Percentiles rank a stretch among this genome's conserved stretches.
phyloP scores from a whole-genome alignment of 2,888 invertebrate species.

The Tetragonisca angustula region DNA sequence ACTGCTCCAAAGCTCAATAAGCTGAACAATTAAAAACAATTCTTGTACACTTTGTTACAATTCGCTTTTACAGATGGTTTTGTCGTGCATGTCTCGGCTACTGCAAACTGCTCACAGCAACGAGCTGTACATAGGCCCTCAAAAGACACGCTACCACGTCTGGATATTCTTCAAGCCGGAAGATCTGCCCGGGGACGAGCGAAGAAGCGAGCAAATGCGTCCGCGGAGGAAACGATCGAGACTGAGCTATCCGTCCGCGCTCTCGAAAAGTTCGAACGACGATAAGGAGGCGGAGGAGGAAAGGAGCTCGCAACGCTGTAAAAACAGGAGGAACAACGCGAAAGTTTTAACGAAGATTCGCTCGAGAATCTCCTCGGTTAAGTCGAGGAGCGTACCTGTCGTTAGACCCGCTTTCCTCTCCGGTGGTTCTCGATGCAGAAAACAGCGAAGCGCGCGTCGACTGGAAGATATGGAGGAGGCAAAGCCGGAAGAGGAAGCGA shows the following conservation, averaged over 20 bases:
- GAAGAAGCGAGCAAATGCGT: not conserved
- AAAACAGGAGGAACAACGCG: not conserved
- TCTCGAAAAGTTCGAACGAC: not conserved
- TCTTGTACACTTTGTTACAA: not conserved
- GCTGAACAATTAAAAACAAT: not conserved
- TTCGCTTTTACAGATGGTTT: slow-evolving; percentile 52
- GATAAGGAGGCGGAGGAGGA: not conserved
- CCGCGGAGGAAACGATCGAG: not conserved
- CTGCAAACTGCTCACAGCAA: slow-evolving; percentile 67
- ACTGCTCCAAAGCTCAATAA: too few relatives aligned
- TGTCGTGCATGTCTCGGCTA: slow-evolving; percentile 64
- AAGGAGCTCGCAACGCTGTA: not conserved
- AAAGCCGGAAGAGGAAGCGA: not conserved
- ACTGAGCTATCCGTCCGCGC: not conserved
- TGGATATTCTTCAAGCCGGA: slow-evolving; percentile 60
- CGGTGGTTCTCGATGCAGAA: not conserved
- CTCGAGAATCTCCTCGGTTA: slow-evolving; percentile 28
- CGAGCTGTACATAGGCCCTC: slow-evolving; percentile 49
- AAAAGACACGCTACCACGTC: slow-evolving; percentile 40
- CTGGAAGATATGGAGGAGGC: not conserved
- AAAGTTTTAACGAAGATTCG: slow-evolving; percentile 37
- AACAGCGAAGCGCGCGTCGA: not conserved
- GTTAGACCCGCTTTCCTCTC: not conserved
- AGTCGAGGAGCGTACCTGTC: slow-evolving; percentile 38
- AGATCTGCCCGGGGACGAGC: not conserved